phyloP scores from a whole-genome alignment of 2,888 invertebrate genomes.

The Drosophila niveifrons region DNA sequence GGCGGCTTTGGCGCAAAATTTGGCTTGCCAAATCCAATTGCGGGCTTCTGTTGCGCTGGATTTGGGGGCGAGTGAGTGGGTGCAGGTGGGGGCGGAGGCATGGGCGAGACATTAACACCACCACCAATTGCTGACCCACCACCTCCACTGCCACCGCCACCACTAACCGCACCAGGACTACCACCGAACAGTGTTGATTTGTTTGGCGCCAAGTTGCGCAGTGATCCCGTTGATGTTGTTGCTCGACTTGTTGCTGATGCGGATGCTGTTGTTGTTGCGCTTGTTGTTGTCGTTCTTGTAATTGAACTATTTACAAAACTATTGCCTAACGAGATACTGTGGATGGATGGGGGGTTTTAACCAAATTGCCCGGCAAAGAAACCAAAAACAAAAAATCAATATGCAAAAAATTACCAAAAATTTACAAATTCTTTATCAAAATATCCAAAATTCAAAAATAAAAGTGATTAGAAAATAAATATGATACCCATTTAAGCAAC shows the following conservation, averaged over 20 bases:
- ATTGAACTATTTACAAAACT: conserved; percentile 85
- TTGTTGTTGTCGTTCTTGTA: conserved; percentile 70
- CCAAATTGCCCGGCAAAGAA: conserved; percentile 66
- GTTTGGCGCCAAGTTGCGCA: conserved; percentile 83
- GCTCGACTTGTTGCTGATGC: conserved; percentile 27
- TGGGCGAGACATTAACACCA: conserved; percentile 47
- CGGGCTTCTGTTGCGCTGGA: conserved; percentile 68
- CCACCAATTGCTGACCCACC: conserved; percentile 29
- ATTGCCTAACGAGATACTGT: conserved; percentile 85
- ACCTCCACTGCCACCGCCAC: conserved; percentile 50
- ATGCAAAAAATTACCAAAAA: conserved; percentile 36
- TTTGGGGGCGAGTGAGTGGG: conserved; percentile 36
- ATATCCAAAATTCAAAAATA: conserved; percentile 25
- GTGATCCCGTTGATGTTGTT: conserved; percentile 9
- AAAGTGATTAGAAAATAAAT: conserved; percentile 18
- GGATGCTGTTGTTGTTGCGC: conserved; percentile 35
- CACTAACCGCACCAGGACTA: conserved; percentile 12
- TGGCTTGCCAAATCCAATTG: conserved; percentile 90
- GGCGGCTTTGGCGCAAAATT: conserved; percentile 94
- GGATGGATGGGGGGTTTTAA: conserved; percentile 55
- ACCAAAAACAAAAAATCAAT: conserved; percentile 56
- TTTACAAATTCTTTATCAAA: conserved; percentile 21
- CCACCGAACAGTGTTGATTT: conserved; percentile 84
- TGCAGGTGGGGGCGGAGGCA: conserved; percentile 37
- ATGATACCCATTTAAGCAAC: conserved; percentile 8